Evolutionary conservation across 2,797 vertebrate species (phyloP).

Genomic region (Lates japonicus): DNA sequence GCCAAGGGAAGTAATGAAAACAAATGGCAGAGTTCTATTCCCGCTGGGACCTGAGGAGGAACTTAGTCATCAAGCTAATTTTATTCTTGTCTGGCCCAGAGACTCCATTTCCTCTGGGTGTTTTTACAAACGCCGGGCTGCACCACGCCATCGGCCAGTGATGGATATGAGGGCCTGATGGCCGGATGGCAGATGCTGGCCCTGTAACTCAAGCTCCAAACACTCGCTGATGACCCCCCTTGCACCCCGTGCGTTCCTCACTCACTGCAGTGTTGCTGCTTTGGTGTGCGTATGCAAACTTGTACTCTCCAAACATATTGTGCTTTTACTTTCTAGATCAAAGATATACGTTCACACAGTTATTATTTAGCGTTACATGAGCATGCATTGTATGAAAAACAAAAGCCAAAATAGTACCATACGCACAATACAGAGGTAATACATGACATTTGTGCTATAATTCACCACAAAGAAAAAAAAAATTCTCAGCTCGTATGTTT

Average conservation of each 20-base stretch:
- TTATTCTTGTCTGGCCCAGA: slow-evolving; percentile 90
- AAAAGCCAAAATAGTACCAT: neutral
- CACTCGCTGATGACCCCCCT: slow-evolving; percentile 76
- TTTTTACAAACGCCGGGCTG: slow-evolving; percentile 88
- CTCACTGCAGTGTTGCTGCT: slow-evolving; percentile 67
- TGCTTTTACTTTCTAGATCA: slow-evolving; percentile 18
- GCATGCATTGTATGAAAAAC: neutral
- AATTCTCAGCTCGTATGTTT: neutral
- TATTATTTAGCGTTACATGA: neutral
- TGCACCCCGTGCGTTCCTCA: slow-evolving; percentile 67
- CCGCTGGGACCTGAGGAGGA: slow-evolving; percentile 86
- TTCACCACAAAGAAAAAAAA: neutral
- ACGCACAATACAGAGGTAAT: neutral
- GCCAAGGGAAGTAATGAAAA: slow-evolving; percentile 88
- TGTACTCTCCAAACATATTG: slow-evolving; percentile 53
- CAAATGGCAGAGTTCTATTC: slow-evolving; percentile 88
- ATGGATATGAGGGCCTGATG: slow-evolving; percentile 85
- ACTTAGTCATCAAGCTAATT: slow-evolving; percentile 92
- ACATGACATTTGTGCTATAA: neutral
- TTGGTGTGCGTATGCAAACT: slow-evolving; percentile 42
- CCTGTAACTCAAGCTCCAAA: slow-evolving; percentile 90
- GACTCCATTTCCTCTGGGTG: slow-evolving; percentile 91
- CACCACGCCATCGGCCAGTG: slow-evolving; percentile 82
- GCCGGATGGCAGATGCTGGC: slow-evolving; percentile 90
- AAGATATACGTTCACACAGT: neutral